Percentiles rank a stretch among this genome's conserved stretches.
Evolutionary conservation across 53 echinoderm and acorn worm genomes (phyloP).

Genomic region (Paelopatides confundens): DNA sequence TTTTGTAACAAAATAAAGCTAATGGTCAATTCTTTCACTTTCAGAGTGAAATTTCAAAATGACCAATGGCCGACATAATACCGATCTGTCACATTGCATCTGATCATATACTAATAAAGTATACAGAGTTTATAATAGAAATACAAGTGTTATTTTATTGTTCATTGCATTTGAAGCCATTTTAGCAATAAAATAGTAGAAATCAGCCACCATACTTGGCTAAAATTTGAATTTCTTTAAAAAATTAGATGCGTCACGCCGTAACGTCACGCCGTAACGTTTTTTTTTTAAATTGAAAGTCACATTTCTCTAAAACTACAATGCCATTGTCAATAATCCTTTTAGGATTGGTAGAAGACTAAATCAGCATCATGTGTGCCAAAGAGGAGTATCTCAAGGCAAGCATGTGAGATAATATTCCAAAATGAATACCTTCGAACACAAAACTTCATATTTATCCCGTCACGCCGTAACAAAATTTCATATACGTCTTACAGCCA

Average conservation of each 20-base stretch:
- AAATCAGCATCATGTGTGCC: background rate
- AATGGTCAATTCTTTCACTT: background rate
- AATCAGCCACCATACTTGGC: no score
- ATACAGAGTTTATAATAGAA: background rate
- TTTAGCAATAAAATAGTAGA: background rate
- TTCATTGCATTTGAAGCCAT: background rate
- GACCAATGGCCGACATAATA: background rate
- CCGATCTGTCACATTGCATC: background rate
- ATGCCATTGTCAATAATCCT: background rate
- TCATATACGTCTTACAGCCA: no score
- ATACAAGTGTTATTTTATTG: background rate
- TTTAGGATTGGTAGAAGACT: background rate
- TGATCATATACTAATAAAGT: no score
- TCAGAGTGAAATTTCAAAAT: background rate
- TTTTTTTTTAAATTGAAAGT: no score
- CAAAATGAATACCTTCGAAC: background rate
- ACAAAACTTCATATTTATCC: conserved; percentile 9
- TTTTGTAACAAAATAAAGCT: no score
- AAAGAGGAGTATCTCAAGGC: background rate
- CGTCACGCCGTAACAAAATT: background rate
- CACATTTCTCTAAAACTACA: background rate
- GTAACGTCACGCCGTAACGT: conserved; percentile 11
- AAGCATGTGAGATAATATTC: background rate
- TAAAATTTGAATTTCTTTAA: no score
- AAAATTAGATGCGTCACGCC: background rate